Conservation (phyloP, 2,113 vertebrate genomes). For the Stomatorhinus ivindoensis region DNA sequence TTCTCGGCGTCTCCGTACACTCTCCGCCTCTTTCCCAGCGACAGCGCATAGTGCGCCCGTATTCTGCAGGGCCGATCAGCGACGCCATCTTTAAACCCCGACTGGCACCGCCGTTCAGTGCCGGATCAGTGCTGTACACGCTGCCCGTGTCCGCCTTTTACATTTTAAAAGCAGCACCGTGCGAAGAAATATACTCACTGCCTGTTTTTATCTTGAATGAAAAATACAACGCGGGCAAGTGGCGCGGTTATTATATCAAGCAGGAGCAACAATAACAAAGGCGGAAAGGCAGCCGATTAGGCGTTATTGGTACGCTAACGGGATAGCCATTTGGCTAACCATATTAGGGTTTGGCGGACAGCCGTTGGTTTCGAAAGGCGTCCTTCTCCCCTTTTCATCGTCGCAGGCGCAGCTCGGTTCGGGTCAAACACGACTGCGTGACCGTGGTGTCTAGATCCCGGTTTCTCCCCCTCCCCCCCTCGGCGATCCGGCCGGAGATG, state of each 20-base stretch:
- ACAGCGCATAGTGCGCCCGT: conserved; percentile 53
- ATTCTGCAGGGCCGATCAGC: conserved; percentile 53
- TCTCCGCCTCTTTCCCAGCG: neutral
- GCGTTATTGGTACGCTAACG: conserved; percentile 43
- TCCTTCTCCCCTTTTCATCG: neutral
- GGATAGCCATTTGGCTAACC: conserved; percentile 30
- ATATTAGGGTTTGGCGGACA: conserved; percentile 14
- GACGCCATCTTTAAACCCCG: conserved; percentile 76
- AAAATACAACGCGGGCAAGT: conserved; percentile 21
- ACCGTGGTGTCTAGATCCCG: conserved; percentile 39
- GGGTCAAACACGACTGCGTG: conserved; percentile 27
- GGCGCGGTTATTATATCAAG: conserved; percentile 3
- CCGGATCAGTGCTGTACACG: conserved; percentile 42
- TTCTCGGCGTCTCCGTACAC: neutral
- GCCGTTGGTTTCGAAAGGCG: conserved; percentile 13
- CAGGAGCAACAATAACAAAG: conserved; percentile 39
- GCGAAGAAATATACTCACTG: conserved; percentile 16
- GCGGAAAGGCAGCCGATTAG: conserved; percentile 53
- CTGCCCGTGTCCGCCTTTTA: conserved; percentile 24
- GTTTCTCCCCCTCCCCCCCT: conserved; percentile 57
- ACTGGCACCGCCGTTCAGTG: conserved; percentile 45
- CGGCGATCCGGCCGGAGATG: conserved; percentile 67
- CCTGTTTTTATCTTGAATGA: conserved; percentile 17
- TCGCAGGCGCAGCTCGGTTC: neutral
- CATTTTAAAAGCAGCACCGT: conserved; percentile 22